Conservation (phyloP, 1,140 invertebrate genomes). For the Sycobia sp. region DNA sequence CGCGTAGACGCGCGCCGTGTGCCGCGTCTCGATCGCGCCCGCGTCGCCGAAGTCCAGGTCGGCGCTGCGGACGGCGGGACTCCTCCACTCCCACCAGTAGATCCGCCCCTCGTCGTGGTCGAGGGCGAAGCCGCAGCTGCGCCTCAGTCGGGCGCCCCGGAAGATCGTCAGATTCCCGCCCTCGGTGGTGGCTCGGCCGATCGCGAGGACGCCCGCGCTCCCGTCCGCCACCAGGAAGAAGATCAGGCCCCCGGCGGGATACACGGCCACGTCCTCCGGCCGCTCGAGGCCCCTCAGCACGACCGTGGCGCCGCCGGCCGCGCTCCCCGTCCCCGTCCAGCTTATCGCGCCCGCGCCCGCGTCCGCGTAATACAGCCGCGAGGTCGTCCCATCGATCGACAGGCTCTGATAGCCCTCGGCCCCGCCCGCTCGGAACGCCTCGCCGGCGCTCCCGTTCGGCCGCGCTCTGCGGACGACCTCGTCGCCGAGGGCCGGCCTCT, state of each 20-base stretch:
- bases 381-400: neutral
- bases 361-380: conserved; percentile 5
- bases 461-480: conserved; percentile 12
- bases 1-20: neutral
- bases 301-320: neutral
- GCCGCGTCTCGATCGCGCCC: neutral
- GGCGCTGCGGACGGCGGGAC: neutral
- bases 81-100: conserved; percentile 26
- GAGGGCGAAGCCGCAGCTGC: conserved; percentile 6
- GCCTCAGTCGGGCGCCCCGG: neutral
- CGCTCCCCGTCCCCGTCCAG: neutral
- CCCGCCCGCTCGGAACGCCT: conserved; percentile 4
- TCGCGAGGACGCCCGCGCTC: neutral
- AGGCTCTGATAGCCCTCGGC: conserved; percentile 14
- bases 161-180: conserved; percentile 15
- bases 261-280: conserved; percentile 2
- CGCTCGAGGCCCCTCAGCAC: conserved; percentile 13
- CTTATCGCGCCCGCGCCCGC: neutral
- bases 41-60: conserved; percentile 5
- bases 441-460: neutral
- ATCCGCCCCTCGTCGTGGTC: conserved; percentile 5
- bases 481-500: neutral
- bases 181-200: conserved; percentile 2
- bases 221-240: conserved; percentile 17
- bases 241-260: neutral